Conservation (phyloP, 2,113 vertebrate genomes). For the Naja naja region DNA sequence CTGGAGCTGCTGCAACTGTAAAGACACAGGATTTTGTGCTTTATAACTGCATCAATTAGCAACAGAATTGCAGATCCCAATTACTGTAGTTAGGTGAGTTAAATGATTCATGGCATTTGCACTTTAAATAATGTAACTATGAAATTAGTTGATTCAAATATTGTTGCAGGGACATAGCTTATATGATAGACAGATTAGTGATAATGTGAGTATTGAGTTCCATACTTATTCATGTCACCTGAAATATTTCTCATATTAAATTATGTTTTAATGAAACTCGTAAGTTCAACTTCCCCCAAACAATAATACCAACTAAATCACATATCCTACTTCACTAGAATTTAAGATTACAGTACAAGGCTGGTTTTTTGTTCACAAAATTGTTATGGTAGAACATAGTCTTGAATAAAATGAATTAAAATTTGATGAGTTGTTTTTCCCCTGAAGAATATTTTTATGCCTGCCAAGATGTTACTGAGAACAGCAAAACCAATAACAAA, state of each 20-base stretch:
- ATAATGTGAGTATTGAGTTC: not conserved
- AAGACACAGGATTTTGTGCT: not conserved
- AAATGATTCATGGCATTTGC: not conserved
- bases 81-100: not conserved
- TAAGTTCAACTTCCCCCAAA: not conserved
- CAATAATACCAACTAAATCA: not conserved
- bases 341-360: not conserved
- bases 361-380: not conserved
- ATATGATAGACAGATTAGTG: not conserved
- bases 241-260: not conserved
- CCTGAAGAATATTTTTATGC: not conserved
- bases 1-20: not conserved
- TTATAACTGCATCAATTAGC: not conserved
- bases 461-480: constrained; percentile 14
- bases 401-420: not conserved
- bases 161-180: not conserved
- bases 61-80: not conserved
- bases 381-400: not conserved
- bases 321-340: no score
- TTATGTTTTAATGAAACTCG: not conserved
- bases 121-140: not conserved
- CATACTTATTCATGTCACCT: not conserved
- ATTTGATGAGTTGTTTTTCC: not conserved
- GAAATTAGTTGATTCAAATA: not conserved
- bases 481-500: not conserved